These are phyloP conservation scores for Thamnaconus septentrionalis DNA, from an alignment of 2,113 vertebrate species.

Conservation along the genomic window DNA sequence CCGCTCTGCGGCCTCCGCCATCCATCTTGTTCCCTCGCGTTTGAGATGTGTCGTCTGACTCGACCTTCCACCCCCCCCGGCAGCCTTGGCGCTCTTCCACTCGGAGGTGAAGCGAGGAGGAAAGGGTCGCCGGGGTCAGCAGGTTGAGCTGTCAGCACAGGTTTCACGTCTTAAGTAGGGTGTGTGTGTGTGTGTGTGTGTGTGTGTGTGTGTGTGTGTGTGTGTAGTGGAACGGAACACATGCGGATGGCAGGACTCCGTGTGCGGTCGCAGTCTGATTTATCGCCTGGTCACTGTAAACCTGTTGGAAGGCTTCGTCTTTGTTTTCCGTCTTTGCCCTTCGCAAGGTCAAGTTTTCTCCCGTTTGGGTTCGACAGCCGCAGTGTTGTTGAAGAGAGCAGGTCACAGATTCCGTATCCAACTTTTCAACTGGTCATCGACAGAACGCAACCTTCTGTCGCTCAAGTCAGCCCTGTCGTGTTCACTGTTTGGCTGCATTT, in stretches of 20 bases:
- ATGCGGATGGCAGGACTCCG: conserved; percentile 6
- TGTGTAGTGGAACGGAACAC: conserved; percentile 2
- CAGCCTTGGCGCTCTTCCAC: conserved; percentile 55
- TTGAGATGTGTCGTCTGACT: conserved; percentile 44
- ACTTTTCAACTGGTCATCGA: no score
- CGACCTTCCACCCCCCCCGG: conserved; percentile 37
- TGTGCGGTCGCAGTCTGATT: conserved; percentile 40
- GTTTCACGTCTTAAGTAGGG: conserved; percentile 32
- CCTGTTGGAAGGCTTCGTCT: no score
- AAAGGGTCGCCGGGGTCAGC: conserved; percentile 45
- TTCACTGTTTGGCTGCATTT: no score
- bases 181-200: neutral
- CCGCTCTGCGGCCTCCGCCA: conserved; percentile 25
- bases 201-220: no score
- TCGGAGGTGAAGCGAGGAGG: conserved; percentile 5
- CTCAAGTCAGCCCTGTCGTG: no score
- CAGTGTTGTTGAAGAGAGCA: no score
- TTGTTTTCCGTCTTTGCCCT: no score
- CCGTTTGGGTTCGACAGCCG: no score
- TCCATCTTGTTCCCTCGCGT: conserved; percentile 45
- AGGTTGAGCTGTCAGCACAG: conserved; percentile 55
- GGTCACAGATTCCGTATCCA: no score
- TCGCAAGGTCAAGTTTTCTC: no score
- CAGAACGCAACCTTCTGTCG: no score
- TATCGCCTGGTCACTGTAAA: conserved; percentile 1